These are phyloP conservation scores for Sinocyclocheilus anshuiensis DNA, from an alignment of 2,113 vertebrate genomes.

Conservation along the genomic window DNA sequence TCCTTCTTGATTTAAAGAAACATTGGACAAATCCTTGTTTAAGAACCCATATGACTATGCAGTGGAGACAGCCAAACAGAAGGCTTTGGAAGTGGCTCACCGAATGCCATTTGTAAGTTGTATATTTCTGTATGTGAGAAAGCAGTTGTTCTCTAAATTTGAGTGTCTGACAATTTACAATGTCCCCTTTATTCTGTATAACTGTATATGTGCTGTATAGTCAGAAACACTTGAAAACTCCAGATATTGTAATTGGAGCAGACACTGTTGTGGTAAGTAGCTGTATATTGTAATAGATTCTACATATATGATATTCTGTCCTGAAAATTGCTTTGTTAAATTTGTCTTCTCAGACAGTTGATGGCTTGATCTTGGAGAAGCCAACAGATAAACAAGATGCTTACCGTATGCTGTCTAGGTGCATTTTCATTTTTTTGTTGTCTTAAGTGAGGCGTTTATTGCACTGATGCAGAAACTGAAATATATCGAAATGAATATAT, in stretches of 20 bases:
- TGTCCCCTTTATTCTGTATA: background rate
- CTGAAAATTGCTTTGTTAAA: background rate
- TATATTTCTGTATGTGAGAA: background rate
- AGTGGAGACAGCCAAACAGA: constrained; percentile 89
- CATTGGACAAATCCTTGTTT: constrained; percentile 83
- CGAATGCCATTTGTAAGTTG: constrained; percentile 85
- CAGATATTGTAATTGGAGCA: constrained; percentile 92
- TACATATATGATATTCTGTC: background rate
- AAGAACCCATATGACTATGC: constrained; percentile 83
- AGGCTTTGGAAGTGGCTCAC: constrained; percentile 90
- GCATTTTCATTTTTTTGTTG: background rate
- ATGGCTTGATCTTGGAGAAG: constrained; percentile 88
- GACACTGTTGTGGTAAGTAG: constrained; percentile 92
- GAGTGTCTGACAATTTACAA: background rate
- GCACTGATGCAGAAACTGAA: background rate
- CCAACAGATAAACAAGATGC: constrained; percentile 89
- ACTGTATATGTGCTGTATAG: constrained; percentile 42
- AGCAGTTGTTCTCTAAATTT: background rate
- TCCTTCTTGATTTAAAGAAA: constrained; percentile 94
- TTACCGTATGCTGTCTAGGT: constrained; percentile 92
- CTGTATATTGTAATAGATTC: background rate
- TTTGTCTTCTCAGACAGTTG: constrained; percentile 75
- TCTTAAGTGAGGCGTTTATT: background rate
- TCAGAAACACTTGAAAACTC: constrained; percentile 88
- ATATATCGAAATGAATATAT: background rate